Evolutionary conservation across 2,797 vertebrate genomes (phyloP).

Genomic region (Geotrypetes seraphini): DNA sequence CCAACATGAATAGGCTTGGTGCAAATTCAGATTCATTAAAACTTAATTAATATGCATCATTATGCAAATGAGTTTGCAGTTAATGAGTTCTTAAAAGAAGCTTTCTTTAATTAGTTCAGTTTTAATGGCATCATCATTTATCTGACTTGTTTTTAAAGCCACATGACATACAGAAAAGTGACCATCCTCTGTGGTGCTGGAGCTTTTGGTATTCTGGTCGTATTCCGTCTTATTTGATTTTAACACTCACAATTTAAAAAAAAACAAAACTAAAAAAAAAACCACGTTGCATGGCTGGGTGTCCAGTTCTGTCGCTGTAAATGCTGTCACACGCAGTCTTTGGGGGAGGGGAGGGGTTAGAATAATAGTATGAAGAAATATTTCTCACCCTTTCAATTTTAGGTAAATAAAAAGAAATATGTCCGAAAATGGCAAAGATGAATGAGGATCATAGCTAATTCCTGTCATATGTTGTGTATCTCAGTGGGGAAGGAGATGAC

Average conservation of each 20-base stretch:
- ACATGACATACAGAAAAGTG: slow-evolving; percentile 90
- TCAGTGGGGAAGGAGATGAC: too few species aligned
- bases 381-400: too few species aligned
- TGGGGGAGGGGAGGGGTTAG: too few species aligned
- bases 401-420: too few species aligned
- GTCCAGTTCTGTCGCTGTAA: slow-evolving; percentile 41
- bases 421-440: too few species aligned
- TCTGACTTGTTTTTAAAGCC: slow-evolving; percentile 98
- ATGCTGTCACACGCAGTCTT: slow-evolving; percentile 49
- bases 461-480: too few species aligned
- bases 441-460: too few species aligned
- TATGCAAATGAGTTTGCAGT: slow-evolving; percentile 99
- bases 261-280: too few species aligned
- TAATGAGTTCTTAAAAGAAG: slow-evolving; percentile 99
- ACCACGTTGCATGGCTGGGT: slow-evolving; percentile 65
- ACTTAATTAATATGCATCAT: slow-evolving; percentile 99
- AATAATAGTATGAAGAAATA: too few species aligned
- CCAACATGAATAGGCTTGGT: slow-evolving; percentile 98
- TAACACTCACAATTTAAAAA: slow-evolving; percentile 81
- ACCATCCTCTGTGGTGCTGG: slow-evolving; percentile 82
- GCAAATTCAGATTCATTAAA: slow-evolving; percentile 99
- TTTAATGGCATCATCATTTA: slow-evolving; percentile 99
- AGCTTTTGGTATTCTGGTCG: slow-evolving; percentile 70
- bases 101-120: slow-evolving; percentile 99
- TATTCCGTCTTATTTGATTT: slow-evolving; percentile 74